Conservation (phyloP, 1,140 invertebrate species). For the Drosophila seguyi region DNA sequence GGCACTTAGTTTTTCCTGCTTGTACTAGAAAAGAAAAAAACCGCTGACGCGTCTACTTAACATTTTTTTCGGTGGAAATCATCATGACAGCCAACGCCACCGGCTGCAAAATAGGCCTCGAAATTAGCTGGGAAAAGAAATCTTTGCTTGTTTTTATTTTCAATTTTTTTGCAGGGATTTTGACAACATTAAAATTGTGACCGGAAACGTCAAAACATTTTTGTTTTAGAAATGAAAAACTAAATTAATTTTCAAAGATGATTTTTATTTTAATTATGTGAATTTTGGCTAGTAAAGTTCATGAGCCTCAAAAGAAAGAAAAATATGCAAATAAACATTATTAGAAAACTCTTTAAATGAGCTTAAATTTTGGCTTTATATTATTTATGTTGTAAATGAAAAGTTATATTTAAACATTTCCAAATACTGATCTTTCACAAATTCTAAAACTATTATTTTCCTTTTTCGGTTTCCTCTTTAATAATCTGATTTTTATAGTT, state of each 20-base stretch:
- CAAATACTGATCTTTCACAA: not conserved
- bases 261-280: conserved; percentile 5
- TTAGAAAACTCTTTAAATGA: not conserved
- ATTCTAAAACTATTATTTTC: not conserved
- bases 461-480: not conserved
- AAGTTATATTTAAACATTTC: not conserved
- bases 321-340: not conserved
- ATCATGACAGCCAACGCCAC: conserved; percentile 61
- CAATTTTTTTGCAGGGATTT: conserved; percentile 37
- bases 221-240: conserved; percentile 13
- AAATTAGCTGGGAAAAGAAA: conserved; percentile 61
- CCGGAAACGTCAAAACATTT: conserved; percentile 70
- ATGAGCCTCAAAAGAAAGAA: not conserved
- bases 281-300: not conserved
- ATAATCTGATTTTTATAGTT: not conserved
- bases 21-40: conserved; percentile 47
- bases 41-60: conserved; percentile 81
- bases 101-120: conserved; percentile 57
- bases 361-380: not conserved
- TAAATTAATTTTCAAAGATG: conserved; percentile 14
- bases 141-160: not conserved
- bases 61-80: conserved; percentile 55
- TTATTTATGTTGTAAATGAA: not conserved
- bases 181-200: conserved; percentile 46
- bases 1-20: conserved; percentile 77